Evolutionary conservation across 2,113 vertebrate genomes (phyloP), one percentile per base, ranked within the genome.

Genomic region (Nothocercus julius): DNA sequence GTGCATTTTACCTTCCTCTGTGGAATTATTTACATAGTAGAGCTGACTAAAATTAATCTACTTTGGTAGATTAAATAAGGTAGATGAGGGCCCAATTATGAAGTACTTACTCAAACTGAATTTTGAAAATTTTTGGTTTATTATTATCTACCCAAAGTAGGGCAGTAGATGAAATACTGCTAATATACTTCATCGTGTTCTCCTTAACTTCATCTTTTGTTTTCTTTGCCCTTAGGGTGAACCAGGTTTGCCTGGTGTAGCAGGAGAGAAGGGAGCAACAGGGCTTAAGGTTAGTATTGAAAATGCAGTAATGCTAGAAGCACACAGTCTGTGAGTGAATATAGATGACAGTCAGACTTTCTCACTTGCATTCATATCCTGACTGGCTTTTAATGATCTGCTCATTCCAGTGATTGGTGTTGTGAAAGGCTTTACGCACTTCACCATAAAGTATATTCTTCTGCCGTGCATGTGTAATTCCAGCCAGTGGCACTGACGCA

Each of bases 221-320:
- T 63, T 72, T 72, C 76, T 81, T 88, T 96, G 53, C 93, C 91
- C 96, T 97, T 97, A 99, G 99, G 99, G 99, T 93, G 99, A 99
- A 84, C 97, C 98, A 75, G 99, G 99, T 82, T 97, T 98, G 82
- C 97, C 99, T 95, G 98, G 98, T 77, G 4, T 89, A 90, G 90
- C 92, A 2, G 99, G 99, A 96, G 95, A 99, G 96, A 98, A 98
- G 72, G 99, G 99, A 97, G 87, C 94, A 56, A 97, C 98, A 27
- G 99, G 99, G 56, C 96, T 93, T 74, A 99, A 99, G 99, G 99
- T 99, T 94, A 95, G 98, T 98, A 58, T 32, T 84, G 61, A 78
- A 94, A 97, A 85, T 20, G 11, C n/a, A 77, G 79, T 88, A n/a
- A 74, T 78, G 76, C 1, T 28, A 92, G 81, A 81, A 86, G 51